Conservation (phyloP, 2,797 vertebrate genomes). For the Myotis pilosus region DNA sequence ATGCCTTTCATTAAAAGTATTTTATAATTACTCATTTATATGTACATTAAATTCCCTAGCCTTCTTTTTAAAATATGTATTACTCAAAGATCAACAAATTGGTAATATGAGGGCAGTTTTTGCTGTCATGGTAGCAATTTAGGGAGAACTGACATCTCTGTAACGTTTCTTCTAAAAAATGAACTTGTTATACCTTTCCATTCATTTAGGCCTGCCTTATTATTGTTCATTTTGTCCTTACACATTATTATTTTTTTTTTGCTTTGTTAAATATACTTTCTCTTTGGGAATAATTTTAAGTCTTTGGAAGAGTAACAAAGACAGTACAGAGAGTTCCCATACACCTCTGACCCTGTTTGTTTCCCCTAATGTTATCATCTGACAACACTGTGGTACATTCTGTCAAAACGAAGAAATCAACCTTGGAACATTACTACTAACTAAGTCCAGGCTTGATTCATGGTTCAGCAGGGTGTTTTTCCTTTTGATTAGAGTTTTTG, state of each 20-base stretch:
- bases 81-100: background rate
- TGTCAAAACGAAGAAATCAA: background rate
- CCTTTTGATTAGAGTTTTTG: background rate
- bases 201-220: background rate
- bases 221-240: background rate
- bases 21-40: background rate
- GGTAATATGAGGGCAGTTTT: background rate
- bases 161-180: background rate
- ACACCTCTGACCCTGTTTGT: background rate
- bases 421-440: background rate
- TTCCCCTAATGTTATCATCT: background rate
- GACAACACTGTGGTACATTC: background rate
- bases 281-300: background rate
- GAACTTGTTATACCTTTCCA: background rate
- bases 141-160: background rate
- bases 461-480: background rate
- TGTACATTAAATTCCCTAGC: background rate
- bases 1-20: background rate
- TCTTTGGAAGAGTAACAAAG: background rate
- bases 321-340: background rate
- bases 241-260: background rate
- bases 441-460: background rate
- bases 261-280: background rate
- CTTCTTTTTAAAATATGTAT: background rate
- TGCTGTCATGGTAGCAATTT: background rate